Evolutionary conservation across 2,888 invertebrate genomes (phyloP).

Genomic region (Vandiemenella viatica): DNA sequence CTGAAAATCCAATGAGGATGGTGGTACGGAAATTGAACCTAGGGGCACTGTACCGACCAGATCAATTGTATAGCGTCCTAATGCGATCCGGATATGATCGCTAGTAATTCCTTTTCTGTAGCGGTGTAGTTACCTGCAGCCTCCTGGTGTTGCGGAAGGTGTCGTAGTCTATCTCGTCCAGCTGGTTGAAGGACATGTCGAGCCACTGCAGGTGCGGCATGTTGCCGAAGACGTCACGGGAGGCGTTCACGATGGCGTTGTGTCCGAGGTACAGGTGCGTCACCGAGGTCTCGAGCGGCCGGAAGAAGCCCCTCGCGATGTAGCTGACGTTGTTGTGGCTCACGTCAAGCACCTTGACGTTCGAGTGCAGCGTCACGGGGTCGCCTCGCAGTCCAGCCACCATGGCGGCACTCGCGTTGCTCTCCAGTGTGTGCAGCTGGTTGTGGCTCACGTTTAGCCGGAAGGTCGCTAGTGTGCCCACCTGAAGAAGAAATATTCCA

Average conservation of each 20-base stretch:
- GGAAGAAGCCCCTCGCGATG: conserved; percentile 57
- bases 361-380: conserved; percentile 34
- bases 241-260: conserved; percentile 58
- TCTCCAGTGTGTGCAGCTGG: conserved; percentile 36
- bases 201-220: conserved; percentile 74
- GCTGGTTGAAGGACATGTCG: conserved; percentile 64
- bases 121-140: conserved; percentile 51
- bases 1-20: too few species aligned
- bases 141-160: conserved; percentile 66
- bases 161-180: conserved; percentile 68
- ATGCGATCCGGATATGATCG: too few species aligned
- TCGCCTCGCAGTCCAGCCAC: background rate
- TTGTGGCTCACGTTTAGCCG: conserved; percentile 74
- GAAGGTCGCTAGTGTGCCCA: conserved; percentile 63
- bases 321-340: conserved; percentile 75
- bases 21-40: too few species aligned
- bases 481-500: too few species aligned
- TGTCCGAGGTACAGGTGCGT: conserved; percentile 63
- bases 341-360: conserved; percentile 68
- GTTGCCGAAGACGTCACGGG: conserved; percentile 69
- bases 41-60: too few species aligned
- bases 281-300: conserved; percentile 64
- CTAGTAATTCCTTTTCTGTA: too few species aligned
- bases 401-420: conserved; percentile 23
- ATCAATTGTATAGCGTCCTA: too few species aligned